phyloP scores from a whole-genome alignment of 2,113 vertebrate species.

The Strigops habroptila region DNA sequence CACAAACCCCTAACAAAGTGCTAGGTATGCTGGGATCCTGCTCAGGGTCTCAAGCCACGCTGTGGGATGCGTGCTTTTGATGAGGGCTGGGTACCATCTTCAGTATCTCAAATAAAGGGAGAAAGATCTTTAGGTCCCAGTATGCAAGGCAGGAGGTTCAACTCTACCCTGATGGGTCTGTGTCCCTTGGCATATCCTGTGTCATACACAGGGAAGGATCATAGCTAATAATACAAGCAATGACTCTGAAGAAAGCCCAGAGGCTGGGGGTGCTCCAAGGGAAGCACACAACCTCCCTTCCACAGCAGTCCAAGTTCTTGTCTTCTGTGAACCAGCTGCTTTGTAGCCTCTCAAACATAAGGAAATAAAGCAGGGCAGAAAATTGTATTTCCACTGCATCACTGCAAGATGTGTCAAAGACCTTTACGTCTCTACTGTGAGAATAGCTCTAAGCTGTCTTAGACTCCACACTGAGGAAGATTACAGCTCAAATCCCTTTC shows the following conservation, averaged over 20 bases:
- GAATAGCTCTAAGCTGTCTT: neutral
- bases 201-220: neutral
- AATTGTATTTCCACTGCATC: neutral
- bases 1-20: neutral
- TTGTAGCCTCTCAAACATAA: neutral
- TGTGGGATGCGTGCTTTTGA: neutral
- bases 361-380: neutral
- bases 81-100: neutral
- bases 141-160: neutral
- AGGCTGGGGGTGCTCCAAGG: neutral
- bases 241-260: neutral
- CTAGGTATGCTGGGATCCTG: neutral
- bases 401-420: neutral
- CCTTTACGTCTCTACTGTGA: neutral
- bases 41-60: accelerated
- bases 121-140: neutral
- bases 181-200: neutral
- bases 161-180: neutral
- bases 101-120: neutral
- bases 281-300: neutral
- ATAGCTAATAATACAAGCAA: neutral
- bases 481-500: neutral
- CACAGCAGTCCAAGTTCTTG: neutral
- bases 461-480: neutral
- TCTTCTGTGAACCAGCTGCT: neutral